These are phyloP conservation scores for Bergia puertoricense DNA, from an alignment of 92 coral and sea anemone genomes.

Conservation along the genomic window DNA sequence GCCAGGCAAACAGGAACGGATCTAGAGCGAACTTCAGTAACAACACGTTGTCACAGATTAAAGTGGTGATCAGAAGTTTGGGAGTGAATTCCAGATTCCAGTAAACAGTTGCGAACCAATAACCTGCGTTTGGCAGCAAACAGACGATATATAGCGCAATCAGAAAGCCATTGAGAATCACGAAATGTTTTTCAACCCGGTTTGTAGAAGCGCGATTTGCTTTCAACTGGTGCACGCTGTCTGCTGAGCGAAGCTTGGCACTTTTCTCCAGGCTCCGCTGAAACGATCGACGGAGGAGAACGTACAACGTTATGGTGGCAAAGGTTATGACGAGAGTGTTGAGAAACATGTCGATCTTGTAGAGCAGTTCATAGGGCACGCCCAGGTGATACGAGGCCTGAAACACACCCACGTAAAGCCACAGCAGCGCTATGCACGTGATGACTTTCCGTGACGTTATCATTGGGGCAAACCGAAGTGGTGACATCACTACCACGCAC, in stretches of 20 bases:
- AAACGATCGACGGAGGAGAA: conserved; percentile 32
- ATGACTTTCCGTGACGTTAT: conserved; percentile 23
- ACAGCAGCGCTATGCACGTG: conserved; percentile 4
- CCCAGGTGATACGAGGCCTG: conserved; percentile 14
- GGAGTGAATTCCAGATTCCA: conserved; percentile 14
- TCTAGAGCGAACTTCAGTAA: conserved; percentile 29
- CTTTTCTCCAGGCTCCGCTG: conserved; percentile 20
- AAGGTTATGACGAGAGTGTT: conserved; percentile 10
- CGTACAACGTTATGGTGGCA: conserved; percentile 27
- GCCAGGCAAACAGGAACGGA: conserved; percentile 36
- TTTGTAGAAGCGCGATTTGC: not conserved
- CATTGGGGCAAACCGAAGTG: conserved; percentile 26
- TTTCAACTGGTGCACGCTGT: conserved; percentile 22
- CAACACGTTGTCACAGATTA: conserved; percentile 30
- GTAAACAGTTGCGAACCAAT: conserved; percentile 20
- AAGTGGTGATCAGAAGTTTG: not conserved
- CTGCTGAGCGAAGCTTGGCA: conserved; percentile 28
- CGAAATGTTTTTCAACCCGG: conserved; percentile 32
- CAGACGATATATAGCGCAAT: conserved; percentile 22
- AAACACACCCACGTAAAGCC: conserved; percentile 18
- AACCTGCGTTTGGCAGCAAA: conserved; percentile 39
- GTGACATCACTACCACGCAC: conserved; percentile 41
- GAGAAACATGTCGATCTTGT: conserved; percentile 37
- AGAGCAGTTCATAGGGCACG: not conserved
- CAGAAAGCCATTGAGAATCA: conserved; percentile 22